Evolutionary conservation across 1,140 invertebrate genomes (phyloP).

Genomic region (Drosophila takahashii): DNA sequence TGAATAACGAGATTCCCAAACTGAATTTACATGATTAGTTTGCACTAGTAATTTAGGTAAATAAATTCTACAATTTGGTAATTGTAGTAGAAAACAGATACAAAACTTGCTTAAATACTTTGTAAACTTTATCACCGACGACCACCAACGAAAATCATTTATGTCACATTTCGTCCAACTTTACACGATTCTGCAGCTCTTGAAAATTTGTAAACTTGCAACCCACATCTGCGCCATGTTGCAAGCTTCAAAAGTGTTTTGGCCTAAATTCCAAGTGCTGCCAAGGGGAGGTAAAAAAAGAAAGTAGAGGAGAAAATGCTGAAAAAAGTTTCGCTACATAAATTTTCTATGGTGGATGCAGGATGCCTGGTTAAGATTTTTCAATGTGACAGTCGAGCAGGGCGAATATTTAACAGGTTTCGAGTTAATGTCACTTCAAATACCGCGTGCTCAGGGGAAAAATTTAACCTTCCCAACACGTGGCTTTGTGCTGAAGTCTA

Average conservation of each 20-base stretch:
- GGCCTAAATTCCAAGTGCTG: conserved; percentile 72
- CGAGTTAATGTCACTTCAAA: conserved; percentile 51
- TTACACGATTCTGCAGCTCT: conserved; percentile 20
- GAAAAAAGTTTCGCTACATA: conserved; percentile 65
- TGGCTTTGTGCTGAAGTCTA: conserved; percentile 17
- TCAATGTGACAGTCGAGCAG: conserved; percentile 66
- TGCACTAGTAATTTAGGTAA: neutral
- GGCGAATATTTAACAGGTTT: conserved; percentile 54
- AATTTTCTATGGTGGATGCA: conserved; percentile 47
- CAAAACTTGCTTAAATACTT: conserved; percentile 9
- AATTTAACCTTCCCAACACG: conserved; percentile 25
- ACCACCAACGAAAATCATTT: conserved; percentile 40
- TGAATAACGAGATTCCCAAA: no score
- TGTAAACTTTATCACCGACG: conserved; percentile 1
- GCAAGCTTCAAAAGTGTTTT: conserved; percentile 64
- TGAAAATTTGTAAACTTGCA: conserved; percentile 30
- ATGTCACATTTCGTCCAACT: conserved; percentile 52
- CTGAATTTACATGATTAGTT: no score
- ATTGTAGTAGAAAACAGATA: neutral
- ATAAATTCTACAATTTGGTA: neutral
- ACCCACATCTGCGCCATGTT: conserved; percentile 38
- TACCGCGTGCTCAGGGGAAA: conserved; percentile 20
- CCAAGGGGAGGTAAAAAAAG: conserved; percentile 2
- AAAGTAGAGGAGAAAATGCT: conserved; percentile 19
- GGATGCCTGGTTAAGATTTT: conserved; percentile 32